A percentile compares a stretch with the other conserved stretches of the same genome.
These are phyloP conservation scores for Brachymystax lenok DNA, from an alignment of 2,797 vertebrate genomes.

Conservation along the genomic window DNA sequence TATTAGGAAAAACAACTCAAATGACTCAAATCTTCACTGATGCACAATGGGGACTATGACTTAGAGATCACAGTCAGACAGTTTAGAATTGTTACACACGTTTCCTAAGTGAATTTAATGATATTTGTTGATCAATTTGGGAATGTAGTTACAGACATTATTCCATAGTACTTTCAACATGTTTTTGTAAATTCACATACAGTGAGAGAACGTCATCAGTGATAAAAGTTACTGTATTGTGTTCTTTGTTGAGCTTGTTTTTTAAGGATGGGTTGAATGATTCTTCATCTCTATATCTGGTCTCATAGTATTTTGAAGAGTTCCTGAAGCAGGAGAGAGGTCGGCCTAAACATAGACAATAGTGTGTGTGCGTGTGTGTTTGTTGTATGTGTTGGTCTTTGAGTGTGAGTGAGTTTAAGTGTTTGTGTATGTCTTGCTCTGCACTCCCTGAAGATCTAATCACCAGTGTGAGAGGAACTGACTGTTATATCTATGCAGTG, in stretches of 20 bases:
- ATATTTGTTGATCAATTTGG: background rate
- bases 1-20: background rate
- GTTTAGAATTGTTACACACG: background rate
- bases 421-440: slow-evolving; percentile 41
- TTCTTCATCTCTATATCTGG: background rate
- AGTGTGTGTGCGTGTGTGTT: background rate
- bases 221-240: background rate
- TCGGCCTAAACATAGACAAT: background rate
- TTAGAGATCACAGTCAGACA: background rate
- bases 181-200: background rate
- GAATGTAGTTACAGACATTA: background rate
- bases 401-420: slow-evolving; percentile 25
- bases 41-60: background rate
- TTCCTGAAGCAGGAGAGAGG: background rate
- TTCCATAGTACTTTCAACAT: background rate
- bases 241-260: background rate
- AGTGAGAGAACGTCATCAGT: background rate
- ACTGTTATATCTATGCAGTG: slow-evolving; percentile 81
- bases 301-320: slow-evolving; percentile 1
- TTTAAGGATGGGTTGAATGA: background rate
- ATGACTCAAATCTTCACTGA: slow-evolving; percentile 3
- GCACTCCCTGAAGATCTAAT: slow-evolving; percentile 79
- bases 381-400: background rate
- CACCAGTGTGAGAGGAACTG: slow-evolving; percentile 85
- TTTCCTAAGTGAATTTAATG: background rate